Conservation (phyloP, 2,797 vertebrate genomes). For the Iguana delicatissima region DNA sequence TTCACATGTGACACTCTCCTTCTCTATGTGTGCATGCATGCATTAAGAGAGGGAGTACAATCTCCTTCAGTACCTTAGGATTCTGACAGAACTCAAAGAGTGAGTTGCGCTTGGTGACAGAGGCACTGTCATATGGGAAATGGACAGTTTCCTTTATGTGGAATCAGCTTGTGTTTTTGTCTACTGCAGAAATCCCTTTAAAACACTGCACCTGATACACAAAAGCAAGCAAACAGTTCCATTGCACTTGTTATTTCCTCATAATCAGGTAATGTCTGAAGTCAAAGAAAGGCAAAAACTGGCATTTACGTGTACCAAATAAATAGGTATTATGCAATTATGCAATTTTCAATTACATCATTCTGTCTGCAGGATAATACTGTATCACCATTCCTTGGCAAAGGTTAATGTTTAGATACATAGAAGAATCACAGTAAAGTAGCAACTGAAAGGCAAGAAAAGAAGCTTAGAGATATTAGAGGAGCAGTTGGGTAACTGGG, state of each 20-base stretch:
- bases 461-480: background rate
- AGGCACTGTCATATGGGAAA: background rate
- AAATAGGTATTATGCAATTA: background rate
- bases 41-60: background rate
- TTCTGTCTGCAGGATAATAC: background rate
- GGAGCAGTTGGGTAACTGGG: background rate
- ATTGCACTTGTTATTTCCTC: background rate
- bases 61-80: too few species aligned
- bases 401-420: background rate
- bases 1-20: too few species aligned
- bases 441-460: background rate
- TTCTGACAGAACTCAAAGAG: background rate
- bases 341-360: background rate
- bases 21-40: background rate
- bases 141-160: too few species aligned
- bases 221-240: background rate
- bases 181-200: too few species aligned
- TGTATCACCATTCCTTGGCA: background rate
- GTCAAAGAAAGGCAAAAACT: background rate
- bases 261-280: background rate
- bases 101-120: too few species aligned
- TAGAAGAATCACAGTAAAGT: background rate
- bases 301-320: background rate
- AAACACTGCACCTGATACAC: background rate
- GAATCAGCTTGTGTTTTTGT: background rate